Evolutionary conservation across 2,797 vertebrate species (phyloP).

Genomic region (Sparus aurata): DNA sequence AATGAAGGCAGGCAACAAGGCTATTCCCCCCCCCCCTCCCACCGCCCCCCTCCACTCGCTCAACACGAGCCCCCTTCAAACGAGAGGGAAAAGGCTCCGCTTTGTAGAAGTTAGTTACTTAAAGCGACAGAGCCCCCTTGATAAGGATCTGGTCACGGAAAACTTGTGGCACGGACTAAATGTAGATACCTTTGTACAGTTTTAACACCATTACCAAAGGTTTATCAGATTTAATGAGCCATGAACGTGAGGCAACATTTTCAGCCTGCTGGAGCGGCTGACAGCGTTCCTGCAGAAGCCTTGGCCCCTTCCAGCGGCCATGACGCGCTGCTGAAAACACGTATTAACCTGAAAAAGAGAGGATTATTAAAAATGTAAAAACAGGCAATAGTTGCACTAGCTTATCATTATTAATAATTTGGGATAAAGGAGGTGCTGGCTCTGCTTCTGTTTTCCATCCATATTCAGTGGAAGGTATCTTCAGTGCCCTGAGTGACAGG

Average conservation of each 20-base stretch:
- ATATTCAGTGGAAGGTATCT: conserved; percentile 38
- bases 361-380: conserved; percentile 54
- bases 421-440: conserved; percentile 30
- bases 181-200: conserved; percentile 72
- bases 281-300: conserved; percentile 49
- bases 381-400: conserved; percentile 13
- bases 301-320: conserved; percentile 44
- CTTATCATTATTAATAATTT: conserved; percentile 33
- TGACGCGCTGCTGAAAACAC: conserved; percentile 40
- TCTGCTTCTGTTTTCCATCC: conserved; percentile 30
- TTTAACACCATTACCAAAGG: conserved; percentile 66
- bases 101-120: conserved; percentile 82
- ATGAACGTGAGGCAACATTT: conserved; percentile 58
- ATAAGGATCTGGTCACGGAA: conserved; percentile 78
- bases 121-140: conserved; percentile 79
- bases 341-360: conserved; percentile 43
- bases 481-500: conserved; percentile 51
- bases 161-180: conserved; percentile 70
- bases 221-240: conserved; percentile 76
- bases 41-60: conserved; percentile 48
- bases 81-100: conserved; percentile 72
- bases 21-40: conserved; percentile 64
- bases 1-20: conserved; percentile 75
- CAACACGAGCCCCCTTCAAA: conserved; percentile 80
- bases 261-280: conserved; percentile 42